A percentile compares a stretch with the other conserved stretches of the same genome.
These are phyloP conservation scores for Melipona beecheii DNA, from an alignment of 2,888 invertebrate species.

Conservation along the genomic window DNA sequence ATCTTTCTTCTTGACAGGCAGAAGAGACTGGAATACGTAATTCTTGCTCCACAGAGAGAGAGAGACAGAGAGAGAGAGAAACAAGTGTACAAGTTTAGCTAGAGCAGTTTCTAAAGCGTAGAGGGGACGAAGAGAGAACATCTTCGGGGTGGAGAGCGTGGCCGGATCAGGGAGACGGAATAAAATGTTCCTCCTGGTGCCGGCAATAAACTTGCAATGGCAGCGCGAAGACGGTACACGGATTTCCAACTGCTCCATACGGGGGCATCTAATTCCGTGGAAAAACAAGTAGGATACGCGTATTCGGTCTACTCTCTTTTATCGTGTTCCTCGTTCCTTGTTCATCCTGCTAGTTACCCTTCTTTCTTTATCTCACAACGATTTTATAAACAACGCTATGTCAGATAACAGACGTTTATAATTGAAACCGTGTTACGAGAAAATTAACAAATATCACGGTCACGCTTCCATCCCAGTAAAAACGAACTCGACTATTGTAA, in stretches of 20 bases:
- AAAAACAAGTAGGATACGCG: slow-evolving; percentile 12
- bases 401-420: too few species aligned
- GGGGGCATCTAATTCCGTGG: slow-evolving; percentile 25
- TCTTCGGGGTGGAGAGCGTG: too few species aligned
- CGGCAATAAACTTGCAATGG: slow-evolving; percentile 20
- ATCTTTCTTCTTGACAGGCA: slow-evolving; percentile 50
- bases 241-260: slow-evolving; percentile 16
- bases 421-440: too few species aligned
- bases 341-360: background rate
- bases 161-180: slow-evolving; percentile 8
- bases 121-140: too few species aligned
- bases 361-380: too few species aligned
- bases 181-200: slow-evolving; percentile 15
- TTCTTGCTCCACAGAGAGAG: too few species aligned
- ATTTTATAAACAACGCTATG: background rate
- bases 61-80: too few species aligned
- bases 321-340: slow-evolving; percentile 9
- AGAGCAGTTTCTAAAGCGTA: too few species aligned
- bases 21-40: slow-evolving; percentile 13
- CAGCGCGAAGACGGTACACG: slow-evolving; percentile 1
- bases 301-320: background rate
- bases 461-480: too few species aligned
- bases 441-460: too few species aligned
- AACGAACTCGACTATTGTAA: too few species aligned
- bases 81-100: too few species aligned